Base-by-base conservation (phyloP, 2,797 vertebrate species). In the Microtus obscurus region DNA sequence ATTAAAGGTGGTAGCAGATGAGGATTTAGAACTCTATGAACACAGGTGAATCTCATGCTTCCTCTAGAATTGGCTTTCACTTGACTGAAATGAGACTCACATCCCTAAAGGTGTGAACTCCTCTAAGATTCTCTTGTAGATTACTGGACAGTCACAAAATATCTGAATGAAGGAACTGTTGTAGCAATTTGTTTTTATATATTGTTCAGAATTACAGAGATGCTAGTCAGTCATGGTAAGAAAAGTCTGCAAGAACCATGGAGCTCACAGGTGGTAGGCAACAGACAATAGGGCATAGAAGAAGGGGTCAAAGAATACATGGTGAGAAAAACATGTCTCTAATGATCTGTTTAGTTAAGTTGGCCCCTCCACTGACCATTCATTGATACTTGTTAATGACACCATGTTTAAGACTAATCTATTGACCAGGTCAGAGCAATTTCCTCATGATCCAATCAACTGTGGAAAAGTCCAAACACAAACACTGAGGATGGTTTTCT, bases 361-460 rank as follows among this genome's bases (percentile, higher is more conserved):
- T 12, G 0, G 10, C 10, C 25, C 23, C 16, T 40, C 0, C 4
- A 40, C 40, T 5, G 5, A 14, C 40, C 53, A 53, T 5, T 25
- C 40, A 2, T 76, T 37, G 34, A 4, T 5, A 27, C 43, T 76
- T 14, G 12, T 16, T 16, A 17, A 77, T 77, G 6, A 31, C 6
- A 77, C 17, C 27, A 48, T 77, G 12, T 31, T 7, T 31, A 23
- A 40, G 4, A n/a, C 1, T 37, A 37, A 23, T 37, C 1, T 21
- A 71, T 77, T 69, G 34, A 69, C 7, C n/a, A 45, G 12, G 43
- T 17, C 27, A 48, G 2, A 17, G 19, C 14, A 9, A n/a, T 71
- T 8, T 73, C 5, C 6, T 77, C 43, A 16, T 77, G 14, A 48
- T 48, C 13, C 27, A 48, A 16, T 77, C 25, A 48, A 4, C 19